Evolutionary conservation across 2,888 invertebrate species (phyloP), one percentile per base, ranked within the genome.

Genomic region (Eupelmus urozonus): DNA sequence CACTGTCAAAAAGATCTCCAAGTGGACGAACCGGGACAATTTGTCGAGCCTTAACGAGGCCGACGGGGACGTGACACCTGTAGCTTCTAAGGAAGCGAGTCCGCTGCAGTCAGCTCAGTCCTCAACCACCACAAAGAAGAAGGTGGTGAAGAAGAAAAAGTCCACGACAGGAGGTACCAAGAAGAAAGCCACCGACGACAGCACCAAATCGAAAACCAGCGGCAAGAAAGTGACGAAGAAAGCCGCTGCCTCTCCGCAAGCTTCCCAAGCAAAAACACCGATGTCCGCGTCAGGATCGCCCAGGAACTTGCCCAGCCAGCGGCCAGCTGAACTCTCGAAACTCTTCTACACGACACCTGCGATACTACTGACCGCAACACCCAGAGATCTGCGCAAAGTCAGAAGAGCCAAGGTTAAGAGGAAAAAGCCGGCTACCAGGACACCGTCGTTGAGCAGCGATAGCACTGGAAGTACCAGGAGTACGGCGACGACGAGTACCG

Each of bases 341-440:
- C 87, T 90, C 81, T 89, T 90, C 74, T 90, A 90, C 57, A 89
- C 88, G 2, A 90, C 89, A 0, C 89, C 89, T 4, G 84, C 87
- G 2, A 87, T 85, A 3, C 79, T 90, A 45, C 71, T 89, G 7
- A 89, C 89, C 0, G 89, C 89, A 0, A 89, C 89, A 1, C 89
- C 89, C 0, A 82, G 89, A 2, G 89, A 89, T 72, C 82, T 89
- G 18, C 85, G 88, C 0, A 90, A 89, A 63, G 89, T 89, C 0
- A 84, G 86, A 40, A 80, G 89, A 25, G 89, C 87, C 2, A 89
- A 89, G 76, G 84, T 87, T 18, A 89, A 89, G 80, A 87, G 85
- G 77, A 86, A 83, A 71, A 88, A 86, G 72, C 87, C 87, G 63
- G 84, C 85, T 40, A 84, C 86, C 7, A 83, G 88, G 51, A 86